Base-by-base conservation (phyloP, 2,888 invertebrate genomes). In the Ichneumoninae sp. region DNA sequence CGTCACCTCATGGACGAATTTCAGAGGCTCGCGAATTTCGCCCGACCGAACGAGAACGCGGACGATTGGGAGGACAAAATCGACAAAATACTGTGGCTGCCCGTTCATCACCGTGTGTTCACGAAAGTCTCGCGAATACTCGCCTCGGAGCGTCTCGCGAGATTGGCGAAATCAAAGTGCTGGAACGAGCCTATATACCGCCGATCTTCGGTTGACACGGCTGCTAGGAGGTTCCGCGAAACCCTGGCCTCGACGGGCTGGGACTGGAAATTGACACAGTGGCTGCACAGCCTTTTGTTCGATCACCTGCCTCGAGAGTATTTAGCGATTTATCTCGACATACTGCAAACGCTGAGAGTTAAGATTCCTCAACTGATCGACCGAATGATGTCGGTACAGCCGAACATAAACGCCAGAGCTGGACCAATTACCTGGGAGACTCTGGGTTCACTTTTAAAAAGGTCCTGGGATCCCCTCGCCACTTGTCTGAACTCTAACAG, bases 401-500 rank as follows among this genome's bases (percentile, higher is more conserved):
- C 95, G 1, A 94, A 93, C 85, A 91, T 94, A 8, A 95, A 94
- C 22, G 92, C 94, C 54, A 93, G 94, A 87, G 89, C 93, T 26
- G 94, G 94, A 22, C 94, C 94, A n/a, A 93, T 95, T 47, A 95
- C 95, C 66, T 95, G 95, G 88, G 97, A 97, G 89, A 95, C 96
- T 8, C 93, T 97, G 36, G 95, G 95, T 57, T 95, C 96, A 0
- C 94, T 97, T 57, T 89, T 96, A 36, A 96, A 96, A 91, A 94
- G 95, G 83, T 95, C 96, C 10, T 97, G 97, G 97, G 97, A 97
- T 92, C 97, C 97, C 0, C 95, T 96, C 10, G 93, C 95, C 3
- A 93, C 94, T 22, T 94, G 94, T 85, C 92, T 96, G 63, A 94
- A 94, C 84, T 94, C 95, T 75, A 95, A 95, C 83, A 96, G 96